These are phyloP conservation scores for Nomada ruficornis DNA, from an alignment of 2,888 invertebrate species.

Conservation along the genomic window DNA sequence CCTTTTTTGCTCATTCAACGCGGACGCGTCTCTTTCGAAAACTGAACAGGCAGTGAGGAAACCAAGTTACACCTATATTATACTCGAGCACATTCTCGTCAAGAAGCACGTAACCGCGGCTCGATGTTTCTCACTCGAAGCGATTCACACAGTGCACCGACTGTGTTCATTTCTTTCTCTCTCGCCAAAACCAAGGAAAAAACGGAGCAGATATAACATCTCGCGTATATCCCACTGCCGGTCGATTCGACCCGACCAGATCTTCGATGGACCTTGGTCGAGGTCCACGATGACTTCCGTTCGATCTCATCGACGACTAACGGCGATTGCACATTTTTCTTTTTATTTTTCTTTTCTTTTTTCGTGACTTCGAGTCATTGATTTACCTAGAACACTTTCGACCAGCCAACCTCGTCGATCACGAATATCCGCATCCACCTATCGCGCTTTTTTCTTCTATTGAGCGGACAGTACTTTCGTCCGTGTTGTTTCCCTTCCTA, in stretches of 20 bases:
- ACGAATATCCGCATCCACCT: conserved; percentile 48
- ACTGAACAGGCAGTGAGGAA: conserved; percentile 53
- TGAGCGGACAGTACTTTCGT: background rate
- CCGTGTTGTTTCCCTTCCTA: too few species aligned
- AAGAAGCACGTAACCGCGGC: conserved; percentile 5
- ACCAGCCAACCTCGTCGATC: conserved; percentile 79
- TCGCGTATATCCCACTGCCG: conserved; percentile 10
- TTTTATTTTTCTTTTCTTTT: too few species aligned
- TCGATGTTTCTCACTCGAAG: conserved; percentile 4
- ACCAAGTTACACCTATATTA: conserved; percentile 33
- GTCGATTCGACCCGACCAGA: conserved; percentile 14
- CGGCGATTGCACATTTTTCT: conserved; percentile 52
- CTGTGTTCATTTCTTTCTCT: background rate
- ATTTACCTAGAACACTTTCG: conserved; percentile 54
- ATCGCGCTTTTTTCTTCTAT: background rate
- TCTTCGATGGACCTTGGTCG: background rate
- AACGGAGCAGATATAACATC: background rate
- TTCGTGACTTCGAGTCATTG: conserved; percentile 23
- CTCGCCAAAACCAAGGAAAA: conserved; percentile 2
- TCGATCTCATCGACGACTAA: conserved; percentile 23
- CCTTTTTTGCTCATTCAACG: background rate
- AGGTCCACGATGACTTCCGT: conserved; percentile 8
- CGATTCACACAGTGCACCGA: conserved; percentile 2
- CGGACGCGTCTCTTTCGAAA: conserved; percentile 8
- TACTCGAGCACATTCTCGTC: conserved; percentile 10